phyloP scores from a whole-genome alignment of 2,113 vertebrate species.

The Halichoerus grypus region DNA sequence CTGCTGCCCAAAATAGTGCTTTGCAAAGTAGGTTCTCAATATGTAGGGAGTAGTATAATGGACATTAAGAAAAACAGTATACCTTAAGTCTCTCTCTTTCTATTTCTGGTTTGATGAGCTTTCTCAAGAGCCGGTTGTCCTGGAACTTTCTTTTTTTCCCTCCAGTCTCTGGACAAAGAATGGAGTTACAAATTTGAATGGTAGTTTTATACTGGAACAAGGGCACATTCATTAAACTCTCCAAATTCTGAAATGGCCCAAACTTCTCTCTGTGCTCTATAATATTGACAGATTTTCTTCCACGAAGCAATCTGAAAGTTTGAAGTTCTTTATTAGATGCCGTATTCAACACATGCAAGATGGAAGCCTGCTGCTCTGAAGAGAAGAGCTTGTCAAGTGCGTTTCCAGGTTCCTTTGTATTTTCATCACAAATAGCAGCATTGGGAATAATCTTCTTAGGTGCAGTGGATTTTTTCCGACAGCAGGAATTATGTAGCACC shows the following conservation, averaged over 20 bases:
- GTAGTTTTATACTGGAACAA: slow-evolving; percentile 89
- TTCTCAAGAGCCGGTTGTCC: slow-evolving; percentile 75
- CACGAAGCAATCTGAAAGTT: slow-evolving; percentile 86
- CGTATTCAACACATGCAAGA: slow-evolving; percentile 88
- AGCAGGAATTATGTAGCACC: slow-evolving; percentile 86
- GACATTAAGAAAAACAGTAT: slow-evolving; percentile 45
- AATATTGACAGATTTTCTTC: slow-evolving; percentile 85
- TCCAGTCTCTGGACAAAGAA: slow-evolving; percentile 82
- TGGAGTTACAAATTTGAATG: slow-evolving; percentile 87
- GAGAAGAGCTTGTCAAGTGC: slow-evolving; percentile 86
- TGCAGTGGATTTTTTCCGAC: slow-evolving; percentile 84
- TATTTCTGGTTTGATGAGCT: slow-evolving; percentile 89
- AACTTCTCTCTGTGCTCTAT: slow-evolving; percentile 86
- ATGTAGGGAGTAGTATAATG: slow-evolving; percentile 80
- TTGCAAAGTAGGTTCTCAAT: neutral
- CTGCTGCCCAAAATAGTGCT: neutral
- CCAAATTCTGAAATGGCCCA: slow-evolving; percentile 87
- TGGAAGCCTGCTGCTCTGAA: slow-evolving; percentile 84
- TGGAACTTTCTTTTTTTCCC: slow-evolving; percentile 79
- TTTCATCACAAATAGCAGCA: neutral
- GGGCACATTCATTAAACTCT: slow-evolving; percentile 86
- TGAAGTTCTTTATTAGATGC: slow-evolving; percentile 86
- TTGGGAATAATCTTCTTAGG: slow-evolving; percentile 74
- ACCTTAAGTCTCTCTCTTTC: slow-evolving; percentile 89
- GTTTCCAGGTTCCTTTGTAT: slow-evolving; percentile 51